Percentiles rank a stretch among this genome's conserved stretches.
These are phyloP conservation scores for Drosophila putrida DNA, from an alignment of 2,888 invertebrate genomes.

Conservation along the genomic window DNA sequence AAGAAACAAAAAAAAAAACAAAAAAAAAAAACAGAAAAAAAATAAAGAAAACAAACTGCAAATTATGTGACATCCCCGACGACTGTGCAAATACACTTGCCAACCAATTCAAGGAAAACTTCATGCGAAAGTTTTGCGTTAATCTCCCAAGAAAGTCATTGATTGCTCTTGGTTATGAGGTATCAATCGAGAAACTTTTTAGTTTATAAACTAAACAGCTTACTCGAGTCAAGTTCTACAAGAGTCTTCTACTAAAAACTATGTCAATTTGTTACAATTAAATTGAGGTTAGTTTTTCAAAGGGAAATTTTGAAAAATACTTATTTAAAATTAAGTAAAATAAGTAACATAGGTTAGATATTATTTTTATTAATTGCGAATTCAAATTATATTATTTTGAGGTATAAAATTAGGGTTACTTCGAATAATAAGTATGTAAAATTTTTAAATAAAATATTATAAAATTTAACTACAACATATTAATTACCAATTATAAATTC, in stretches of 20 bases:
- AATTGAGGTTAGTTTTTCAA: neutral
- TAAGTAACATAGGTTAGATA: neutral
- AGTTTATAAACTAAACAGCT: slow-evolving; percentile 16
- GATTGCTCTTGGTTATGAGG: slow-evolving; percentile 22
- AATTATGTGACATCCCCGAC: slow-evolving; percentile 5
- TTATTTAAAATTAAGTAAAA: neutral
- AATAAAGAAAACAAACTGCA: slow-evolving; percentile 41
- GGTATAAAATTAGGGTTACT: no score
- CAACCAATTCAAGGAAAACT: slow-evolving; percentile 1
- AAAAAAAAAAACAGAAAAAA: no score
- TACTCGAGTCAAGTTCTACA: neutral
- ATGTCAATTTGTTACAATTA: neutral
- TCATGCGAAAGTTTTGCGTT: slow-evolving; percentile 2
- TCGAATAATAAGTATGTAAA: no score
- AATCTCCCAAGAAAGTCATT: slow-evolving; percentile 14
- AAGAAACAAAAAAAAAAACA: no score
- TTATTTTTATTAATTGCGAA: neutral
- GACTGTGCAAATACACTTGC: slow-evolving; percentile 34
- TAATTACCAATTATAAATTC: no score
- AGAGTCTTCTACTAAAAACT: neutral
- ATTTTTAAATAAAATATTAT: no score
- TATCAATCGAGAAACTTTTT: slow-evolving; percentile 22
- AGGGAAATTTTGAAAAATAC: neutral
- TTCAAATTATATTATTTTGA: neutral
- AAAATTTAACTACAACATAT: no score